Evolutionary conservation across 2,888 invertebrate genomes (phyloP).

Genomic region (Leucania comma): DNA sequence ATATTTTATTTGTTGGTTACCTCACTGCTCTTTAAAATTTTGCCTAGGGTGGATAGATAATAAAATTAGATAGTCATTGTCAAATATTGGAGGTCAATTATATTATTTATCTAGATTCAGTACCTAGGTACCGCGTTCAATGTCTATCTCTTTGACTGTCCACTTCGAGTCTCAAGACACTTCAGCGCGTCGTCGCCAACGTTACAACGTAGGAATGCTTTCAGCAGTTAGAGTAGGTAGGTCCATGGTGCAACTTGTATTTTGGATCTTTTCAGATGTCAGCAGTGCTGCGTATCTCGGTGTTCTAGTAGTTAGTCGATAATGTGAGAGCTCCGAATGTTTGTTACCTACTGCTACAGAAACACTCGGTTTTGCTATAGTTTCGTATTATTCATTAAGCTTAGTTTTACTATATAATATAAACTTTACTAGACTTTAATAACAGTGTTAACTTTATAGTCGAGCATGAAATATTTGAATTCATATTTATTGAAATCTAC

Average conservation of each 20-base stretch:
- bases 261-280: not conserved
- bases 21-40: not conserved
- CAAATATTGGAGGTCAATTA: not conserved
- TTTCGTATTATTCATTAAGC: too few species aligned
- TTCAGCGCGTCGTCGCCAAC: not conserved
- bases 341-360: not conserved
- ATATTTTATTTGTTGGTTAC: not conserved
- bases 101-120: not conserved
- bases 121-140: not conserved
- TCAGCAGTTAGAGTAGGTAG: not conserved
- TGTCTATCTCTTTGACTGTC: not conserved
- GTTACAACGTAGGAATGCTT: conserved; percentile 2
- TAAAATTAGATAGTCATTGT: not conserved
- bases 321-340: not conserved
- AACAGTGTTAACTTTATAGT: not conserved
- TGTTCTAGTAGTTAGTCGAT: not conserved
- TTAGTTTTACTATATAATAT: not conserved
- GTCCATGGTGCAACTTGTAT: too few species aligned
- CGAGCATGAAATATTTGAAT: not conserved
- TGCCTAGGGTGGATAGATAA: too few species aligned
- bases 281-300: not conserved
- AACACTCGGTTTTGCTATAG: not conserved
- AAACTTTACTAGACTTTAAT: too few species aligned
- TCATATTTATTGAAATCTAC: conserved; percentile 1
- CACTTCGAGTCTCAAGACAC: not conserved